phyloP scores from a whole-genome alignment of 2,113 vertebrate species.

The Budorcas taxicolor region DNA sequence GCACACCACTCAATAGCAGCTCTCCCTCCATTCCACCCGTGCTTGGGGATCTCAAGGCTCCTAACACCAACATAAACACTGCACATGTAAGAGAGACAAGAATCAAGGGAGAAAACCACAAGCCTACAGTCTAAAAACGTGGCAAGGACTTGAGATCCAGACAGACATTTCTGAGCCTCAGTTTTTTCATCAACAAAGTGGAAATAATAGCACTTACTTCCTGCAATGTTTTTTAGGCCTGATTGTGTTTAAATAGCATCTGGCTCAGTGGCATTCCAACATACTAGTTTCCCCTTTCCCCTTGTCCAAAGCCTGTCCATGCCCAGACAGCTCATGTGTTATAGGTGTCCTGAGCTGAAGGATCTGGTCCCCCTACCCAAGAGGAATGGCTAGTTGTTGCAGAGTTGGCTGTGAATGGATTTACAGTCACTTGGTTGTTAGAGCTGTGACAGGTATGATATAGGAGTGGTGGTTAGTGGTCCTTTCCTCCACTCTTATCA shows the following conservation, averaged over 20 bases:
- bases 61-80: neutral
- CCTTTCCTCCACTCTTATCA: neutral
- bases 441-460: neutral
- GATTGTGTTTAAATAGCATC: neutral
- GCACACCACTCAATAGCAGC: neutral
- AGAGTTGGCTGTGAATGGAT: neutral
- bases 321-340: neutral
- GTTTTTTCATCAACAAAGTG: neutral
- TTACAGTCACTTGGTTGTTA: neutral
- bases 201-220: neutral
- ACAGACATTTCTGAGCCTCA: neutral
- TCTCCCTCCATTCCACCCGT: neutral
- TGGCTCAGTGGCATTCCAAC: neutral
- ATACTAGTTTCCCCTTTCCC: neutral
- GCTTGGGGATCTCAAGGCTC: neutral
- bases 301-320: neutral
- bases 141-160: neutral
- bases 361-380: neutral
- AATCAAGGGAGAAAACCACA: neutral
- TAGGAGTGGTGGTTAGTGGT: neutral
- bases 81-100: neutral
- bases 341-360: neutral
- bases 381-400: neutral
- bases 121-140: neutral
- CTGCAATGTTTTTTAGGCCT: accelerated